phyloP scores from a whole-genome alignment of 1,140 invertebrate genomes.

The Bombus difficillimus region DNA sequence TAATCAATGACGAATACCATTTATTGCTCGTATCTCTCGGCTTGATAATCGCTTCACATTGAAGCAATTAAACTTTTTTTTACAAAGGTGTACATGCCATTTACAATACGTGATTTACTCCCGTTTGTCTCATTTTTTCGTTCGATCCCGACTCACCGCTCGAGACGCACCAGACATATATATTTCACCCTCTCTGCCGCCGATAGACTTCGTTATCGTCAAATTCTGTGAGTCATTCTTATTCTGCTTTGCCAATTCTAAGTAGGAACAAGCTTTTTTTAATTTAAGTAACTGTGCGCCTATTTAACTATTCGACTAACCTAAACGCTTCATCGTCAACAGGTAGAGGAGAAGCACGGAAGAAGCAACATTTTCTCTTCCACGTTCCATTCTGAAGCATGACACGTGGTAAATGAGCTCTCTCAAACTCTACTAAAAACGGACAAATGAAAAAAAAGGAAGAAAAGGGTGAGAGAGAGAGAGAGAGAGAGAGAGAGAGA shows the following conservation, averaged over 20 bases:
- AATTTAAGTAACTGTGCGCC: neutral
- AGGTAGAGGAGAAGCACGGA: neutral
- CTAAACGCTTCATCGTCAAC: neutral
- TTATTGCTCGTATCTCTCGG: constrained; percentile 27
- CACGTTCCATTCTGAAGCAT: neutral
- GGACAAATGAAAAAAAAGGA: neutral
- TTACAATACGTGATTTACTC: neutral
- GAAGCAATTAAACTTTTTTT: neutral
- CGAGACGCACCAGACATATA: no score
- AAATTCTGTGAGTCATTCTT: neutral
- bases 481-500: neutral
- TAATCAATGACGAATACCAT: neutral
- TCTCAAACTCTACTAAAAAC: neutral
- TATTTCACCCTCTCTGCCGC: neutral
- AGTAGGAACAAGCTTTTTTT: neutral
- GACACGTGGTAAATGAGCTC: neutral
- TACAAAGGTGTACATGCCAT: constrained; percentile 15
- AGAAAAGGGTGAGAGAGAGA: neutral
- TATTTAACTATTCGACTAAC: neutral
- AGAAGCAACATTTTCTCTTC: neutral
- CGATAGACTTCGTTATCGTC: neutral
- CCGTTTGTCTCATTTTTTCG: no score
- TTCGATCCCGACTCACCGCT: no score
- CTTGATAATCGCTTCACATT: neutral
- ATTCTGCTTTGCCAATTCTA: no score